Evolutionary conservation across 2,113 vertebrate species (phyloP), one percentile per base, ranked within the genome.

Genomic region (Erythrolamprus reginae): DNA sequence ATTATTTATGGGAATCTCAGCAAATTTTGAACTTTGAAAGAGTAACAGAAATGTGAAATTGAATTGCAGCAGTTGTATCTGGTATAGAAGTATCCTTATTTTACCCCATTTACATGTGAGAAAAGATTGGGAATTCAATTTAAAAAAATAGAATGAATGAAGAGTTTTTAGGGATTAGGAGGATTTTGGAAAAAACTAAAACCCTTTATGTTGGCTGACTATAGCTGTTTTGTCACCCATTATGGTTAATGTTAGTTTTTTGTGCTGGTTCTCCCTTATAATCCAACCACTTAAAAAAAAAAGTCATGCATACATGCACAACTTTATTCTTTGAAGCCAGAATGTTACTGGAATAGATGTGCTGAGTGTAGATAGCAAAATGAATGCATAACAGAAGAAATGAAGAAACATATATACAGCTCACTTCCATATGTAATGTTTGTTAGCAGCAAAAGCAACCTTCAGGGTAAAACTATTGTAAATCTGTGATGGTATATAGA

Each of bases 401-500:
- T 7, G n/a, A 77, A 42, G 10, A 56, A n/a, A 19, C 12, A 19
- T 82, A 42, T 82, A 26, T 6, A 84, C 6, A 13, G 10, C 23
- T 38, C 10, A 9, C 28, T 24, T 58, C 1, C 19, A 61, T 12
- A 89, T 91, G 83, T 15, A 93, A 50, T 89, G 86, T 88, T 33
- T 84, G 19, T 77, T 90, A 91, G 87, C 77, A 91, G 92, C 47
- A n/a, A 91, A 88, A n/a, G 42, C 47, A 47, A 28, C 7, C 45
- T 56, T 84, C 65, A 86, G 19, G 33, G 7, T 42, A 70, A 77
- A 90, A 50, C 77, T 92, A 89, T 55, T 77, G 55, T 45, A 50
- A 33, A 45, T 9, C 33, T 45, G 33, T 82, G 58, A 89, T 77
- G 86, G 91, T 94, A 92, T 94, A 92, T 82, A 83, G 50, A 84